These are phyloP conservation scores for Macropus fuliginosus DNA, from an alignment of 2,797 vertebrate genomes.

Conservation along the genomic window DNA sequence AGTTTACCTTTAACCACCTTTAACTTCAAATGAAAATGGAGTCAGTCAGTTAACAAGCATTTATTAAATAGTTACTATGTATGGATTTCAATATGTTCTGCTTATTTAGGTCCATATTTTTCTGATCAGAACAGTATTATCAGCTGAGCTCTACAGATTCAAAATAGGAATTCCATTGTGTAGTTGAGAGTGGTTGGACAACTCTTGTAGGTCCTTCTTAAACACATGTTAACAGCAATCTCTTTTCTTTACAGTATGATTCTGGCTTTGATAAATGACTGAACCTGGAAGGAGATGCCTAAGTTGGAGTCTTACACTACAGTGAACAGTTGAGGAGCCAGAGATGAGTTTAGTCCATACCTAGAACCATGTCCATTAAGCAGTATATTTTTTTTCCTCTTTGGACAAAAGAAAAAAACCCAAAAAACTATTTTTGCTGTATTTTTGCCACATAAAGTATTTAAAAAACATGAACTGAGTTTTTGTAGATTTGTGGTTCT, in stretches of 20 bases:
- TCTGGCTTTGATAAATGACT: constrained; percentile 98
- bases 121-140: neutral
- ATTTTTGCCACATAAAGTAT: constrained; percentile 90
- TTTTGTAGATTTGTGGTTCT: constrained; percentile 81
- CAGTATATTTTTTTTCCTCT: constrained; percentile 87
- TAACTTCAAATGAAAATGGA: constrained; percentile 31
- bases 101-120: neutral
- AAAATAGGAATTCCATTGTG: neutral
- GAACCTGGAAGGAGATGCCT: constrained; percentile 81
- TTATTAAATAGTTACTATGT: neutral
- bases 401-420: constrained; percentile 81
- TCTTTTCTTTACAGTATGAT: constrained; percentile 93
- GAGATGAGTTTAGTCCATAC: constrained; percentile 74
- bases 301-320: constrained; percentile 82
- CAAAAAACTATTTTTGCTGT: constrained; percentile 87
- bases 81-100: neutral
- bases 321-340: constrained; percentile 80
- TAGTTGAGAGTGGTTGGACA: neutral
- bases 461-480: constrained; percentile 83
- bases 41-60: too few relatives aligned
- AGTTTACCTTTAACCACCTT: neutral
- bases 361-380: constrained; percentile 80
- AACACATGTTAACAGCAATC: neutral
- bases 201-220: neutral
- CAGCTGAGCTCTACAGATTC: neutral